Conservation (phyloP, 2,888 invertebrate species). For the Melinaea menophilus region DNA sequence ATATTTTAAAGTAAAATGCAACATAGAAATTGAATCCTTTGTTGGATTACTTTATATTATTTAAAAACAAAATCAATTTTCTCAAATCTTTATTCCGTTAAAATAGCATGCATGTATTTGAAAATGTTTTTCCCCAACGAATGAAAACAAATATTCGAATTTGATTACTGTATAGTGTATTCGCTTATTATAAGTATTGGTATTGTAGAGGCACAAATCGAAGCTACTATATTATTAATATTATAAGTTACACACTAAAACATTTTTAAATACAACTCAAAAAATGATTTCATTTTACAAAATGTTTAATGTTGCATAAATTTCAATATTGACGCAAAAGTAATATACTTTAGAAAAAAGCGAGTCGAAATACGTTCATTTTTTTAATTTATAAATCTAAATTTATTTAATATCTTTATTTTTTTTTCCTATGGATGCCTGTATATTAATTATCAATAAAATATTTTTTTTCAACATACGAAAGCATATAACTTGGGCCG, state of each 20-base stretch:
- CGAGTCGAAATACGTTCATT: too few species aligned
- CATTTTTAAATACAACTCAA: background rate
- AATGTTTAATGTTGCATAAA: too few species aligned
- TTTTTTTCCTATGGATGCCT: too few species aligned
- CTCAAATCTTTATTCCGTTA: background rate
- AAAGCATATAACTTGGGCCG: constrained; percentile 32
- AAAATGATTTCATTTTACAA: too few species aligned
- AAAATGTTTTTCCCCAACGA: constrained; percentile 1
- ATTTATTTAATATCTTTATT: background rate
- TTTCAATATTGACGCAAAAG: too few species aligned
- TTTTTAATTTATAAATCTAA: background rate
- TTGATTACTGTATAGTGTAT: constrained; percentile 3
- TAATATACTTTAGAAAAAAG: too few species aligned
- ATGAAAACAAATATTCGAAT: background rate
- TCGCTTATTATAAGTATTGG: constrained; percentile 2
- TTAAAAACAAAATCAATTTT: constrained; percentile 1
- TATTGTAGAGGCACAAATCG: constrained; percentile 3
- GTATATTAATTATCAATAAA: background rate
- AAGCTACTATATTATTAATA: background rate
- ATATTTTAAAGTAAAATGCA: background rate
- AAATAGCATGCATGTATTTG: constrained; percentile 1
- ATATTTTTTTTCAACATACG: background rate
- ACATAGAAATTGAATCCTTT: background rate
- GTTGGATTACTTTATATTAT: background rate
- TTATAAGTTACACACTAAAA: background rate